Base-by-base conservation (phyloP, 2,888 invertebrate species). In the Drosophila mulleri region DNA sequence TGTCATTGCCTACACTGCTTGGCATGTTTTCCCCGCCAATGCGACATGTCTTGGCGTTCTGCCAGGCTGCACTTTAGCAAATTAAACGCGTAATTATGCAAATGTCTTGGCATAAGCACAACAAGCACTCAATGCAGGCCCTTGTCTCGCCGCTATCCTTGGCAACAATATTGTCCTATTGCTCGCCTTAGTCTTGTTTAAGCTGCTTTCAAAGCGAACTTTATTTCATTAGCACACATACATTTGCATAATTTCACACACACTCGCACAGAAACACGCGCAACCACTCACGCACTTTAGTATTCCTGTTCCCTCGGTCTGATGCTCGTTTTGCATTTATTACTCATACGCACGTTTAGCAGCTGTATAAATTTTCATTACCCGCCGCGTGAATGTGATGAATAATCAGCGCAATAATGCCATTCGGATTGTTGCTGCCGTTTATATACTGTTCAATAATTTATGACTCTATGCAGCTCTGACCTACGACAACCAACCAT, bases 61-160 rank as follows among this genome's bases (percentile, higher is more conserved):
- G 77, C 75, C 76, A 74, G 74, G 65, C 70, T 86, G 86, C 86
- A 86, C 86, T 86, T 84, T 82, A 82, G 84, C 67, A 86, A 86
- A 86, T 89, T 86, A 86, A 86, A 80, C 85, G 89, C 74, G 82
- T 77, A 89, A 86, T 87, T 87, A 89, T 89, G 89, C 88, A 87
- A 89, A 87, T 89, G 86, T 75, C 77, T 77, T 73, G 72, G 74
- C 78, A 84, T 80, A 87, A 89, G 70, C 73, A 78, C 78, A 77
- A 78, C 86, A 83, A 88, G 88, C 83, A 89, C 83, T 84, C 80
- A 82, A 78, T 70, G 72, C 48, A 61, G 52, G 20, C 57, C 59
- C 67, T 47, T 37, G 41, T 9, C 62, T 20, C 48, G 32, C 37
- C 63, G 14, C 35, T 47, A 37, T 29, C 45, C 52, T 45, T 72